Conservation (phyloP, 2,113 vertebrate species). For the Stegostoma tigrinum region DNA sequence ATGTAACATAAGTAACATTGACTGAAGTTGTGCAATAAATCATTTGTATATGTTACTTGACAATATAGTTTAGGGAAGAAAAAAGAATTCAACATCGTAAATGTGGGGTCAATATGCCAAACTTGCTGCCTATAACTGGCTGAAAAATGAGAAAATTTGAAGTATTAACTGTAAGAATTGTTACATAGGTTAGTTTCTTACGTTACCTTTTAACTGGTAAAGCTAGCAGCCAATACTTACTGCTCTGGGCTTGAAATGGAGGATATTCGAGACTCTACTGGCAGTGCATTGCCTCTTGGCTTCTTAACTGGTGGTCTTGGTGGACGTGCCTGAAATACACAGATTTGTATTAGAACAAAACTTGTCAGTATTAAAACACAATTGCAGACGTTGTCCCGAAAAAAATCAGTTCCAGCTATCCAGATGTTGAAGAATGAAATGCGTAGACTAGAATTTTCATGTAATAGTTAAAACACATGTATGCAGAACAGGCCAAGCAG, state of each 20-base stretch:
- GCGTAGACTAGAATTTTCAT: neutral
- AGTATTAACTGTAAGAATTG: neutral
- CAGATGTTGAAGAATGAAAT: neutral
- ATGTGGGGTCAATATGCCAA: constrained; percentile 7
- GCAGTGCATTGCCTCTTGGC: constrained; percentile 69
- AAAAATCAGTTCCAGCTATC: neutral
- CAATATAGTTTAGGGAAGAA: neutral
- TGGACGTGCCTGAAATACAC: constrained; percentile 66
- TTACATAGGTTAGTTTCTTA: neutral
- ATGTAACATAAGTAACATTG: neutral
- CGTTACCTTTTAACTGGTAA: neutral
- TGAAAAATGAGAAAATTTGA: constrained; percentile 21
- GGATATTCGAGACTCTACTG: constrained; percentile 55
- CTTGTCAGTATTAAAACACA: neutral
- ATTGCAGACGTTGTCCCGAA: neutral
- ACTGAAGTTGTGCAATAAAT: constrained; percentile 1
- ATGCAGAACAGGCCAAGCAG: neutral
- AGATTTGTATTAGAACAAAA: neutral
- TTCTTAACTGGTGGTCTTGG: constrained; percentile 74
- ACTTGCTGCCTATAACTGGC: neutral
- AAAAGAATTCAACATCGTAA: constrained; percentile 23
- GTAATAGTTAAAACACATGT: neutral
- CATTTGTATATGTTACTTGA: constrained; percentile 4
- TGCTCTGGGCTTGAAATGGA: constrained; percentile 65
- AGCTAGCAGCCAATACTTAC: constrained; percentile 51